Percentiles rank a stretch among this genome's conserved stretches.
phyloP scores from a whole-genome alignment of 2,113 vertebrate genomes.

The Pogonocichla stellata region DNA sequence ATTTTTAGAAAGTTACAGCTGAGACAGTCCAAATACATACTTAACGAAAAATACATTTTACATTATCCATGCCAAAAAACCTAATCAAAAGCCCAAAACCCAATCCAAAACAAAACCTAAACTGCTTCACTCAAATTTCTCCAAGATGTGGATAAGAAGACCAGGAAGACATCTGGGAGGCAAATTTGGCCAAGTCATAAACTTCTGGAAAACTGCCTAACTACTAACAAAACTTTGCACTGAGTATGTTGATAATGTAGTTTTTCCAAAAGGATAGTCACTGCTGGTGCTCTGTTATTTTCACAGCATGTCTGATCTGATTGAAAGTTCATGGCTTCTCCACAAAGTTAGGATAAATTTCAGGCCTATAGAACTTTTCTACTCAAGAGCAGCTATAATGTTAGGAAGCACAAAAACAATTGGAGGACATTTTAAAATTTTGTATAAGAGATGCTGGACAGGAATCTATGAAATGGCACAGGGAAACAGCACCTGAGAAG shows the following conservation, averaged over 20 bases:
- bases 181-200: neutral
- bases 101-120: neutral
- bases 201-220: neutral
- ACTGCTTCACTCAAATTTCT: neutral
- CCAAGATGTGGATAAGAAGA: neutral
- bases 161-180: neutral
- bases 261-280: neutral
- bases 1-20: conserved; percentile 34
- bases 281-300: neutral
- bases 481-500: neutral
- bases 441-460: neutral
- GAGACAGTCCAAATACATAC: neutral
- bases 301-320: neutral
- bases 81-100: neutral
- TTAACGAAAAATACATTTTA: neutral
- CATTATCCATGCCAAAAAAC: neutral
- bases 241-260: neutral
- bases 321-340: neutral
- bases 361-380: neutral
- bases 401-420: neutral
- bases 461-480: neutral
- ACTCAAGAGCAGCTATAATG: neutral
- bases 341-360: neutral
- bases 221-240: neutral
- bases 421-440: neutral